A percentile compares a stretch with the other conserved stretches of the same genome.
Conservation (phyloP, 2,113 vertebrate species). For the Anoura caudifer region DNA sequence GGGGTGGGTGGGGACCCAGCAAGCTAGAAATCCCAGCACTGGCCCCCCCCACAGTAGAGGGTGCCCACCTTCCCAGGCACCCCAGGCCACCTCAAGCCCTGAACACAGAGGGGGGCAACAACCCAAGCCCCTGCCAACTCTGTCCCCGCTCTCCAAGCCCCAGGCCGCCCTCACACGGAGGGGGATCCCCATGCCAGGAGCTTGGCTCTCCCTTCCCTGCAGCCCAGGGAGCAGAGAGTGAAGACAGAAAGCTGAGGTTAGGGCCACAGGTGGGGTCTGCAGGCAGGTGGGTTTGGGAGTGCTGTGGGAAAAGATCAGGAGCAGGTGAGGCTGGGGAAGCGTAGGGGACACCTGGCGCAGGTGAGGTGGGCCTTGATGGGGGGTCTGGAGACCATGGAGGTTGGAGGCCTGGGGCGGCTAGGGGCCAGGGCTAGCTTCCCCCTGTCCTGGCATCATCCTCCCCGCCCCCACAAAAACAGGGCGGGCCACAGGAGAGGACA, state of each 20-base stretch:
- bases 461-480: neutral
- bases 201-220: neutral
- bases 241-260: neutral
- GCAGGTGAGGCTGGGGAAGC: too few species aligned
- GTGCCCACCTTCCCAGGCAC: neutral
- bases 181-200: neutral
- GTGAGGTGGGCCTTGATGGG: fast-evolving
- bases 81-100: neutral
- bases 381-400: neutral
- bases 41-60: neutral
- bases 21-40: neutral
- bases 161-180: neutral
- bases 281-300: neutral
- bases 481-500: slow-evolving; percentile 11
- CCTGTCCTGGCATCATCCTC: neutral
- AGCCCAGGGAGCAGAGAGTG: neutral
- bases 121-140: neutral
- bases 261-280: neutral
- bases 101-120: neutral
- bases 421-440: neutral
- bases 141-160: neutral
- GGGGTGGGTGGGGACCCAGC: fast-evolving
- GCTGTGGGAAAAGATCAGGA: neutral
- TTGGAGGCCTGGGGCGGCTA: neutral
- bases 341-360: neutral